Base-by-base conservation (phyloP, 2,113 vertebrate species). In the Herpetotheres cachinnans region DNA sequence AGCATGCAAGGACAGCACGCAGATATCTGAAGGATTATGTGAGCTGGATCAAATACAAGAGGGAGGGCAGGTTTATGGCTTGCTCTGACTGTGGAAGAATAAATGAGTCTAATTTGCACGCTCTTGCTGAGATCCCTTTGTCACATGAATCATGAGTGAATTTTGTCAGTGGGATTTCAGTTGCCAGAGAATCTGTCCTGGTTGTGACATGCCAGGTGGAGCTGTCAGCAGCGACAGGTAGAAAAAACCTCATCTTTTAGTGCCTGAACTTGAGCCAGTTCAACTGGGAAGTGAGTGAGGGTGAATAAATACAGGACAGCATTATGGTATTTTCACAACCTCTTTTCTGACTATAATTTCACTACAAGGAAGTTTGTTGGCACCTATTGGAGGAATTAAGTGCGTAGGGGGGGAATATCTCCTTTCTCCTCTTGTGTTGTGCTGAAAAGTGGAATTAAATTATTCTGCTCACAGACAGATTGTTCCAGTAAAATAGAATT, bases 401-500 rank as follows among this genome's bases (percentile, higher is more conserved):
- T 61, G 62, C 0, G 0, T 69, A 36, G 58, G 56, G 79, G 79
- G 69, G 46, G 56, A 94, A 70, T 81, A 95, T 82, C 79, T 95
- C 65, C 71, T 59, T 85, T 65, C 49, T 90, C 71, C 55, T 83
- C 89, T 92, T 93, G 50, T 91, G 90, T 82, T 88, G 65, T 80
- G 76, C 90, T 95, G 92, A 96, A 96, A 98, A 98, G 63, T 49
- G 13, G 72, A 86, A 95, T 97, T 97, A 97, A 98, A 97, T 97
- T 98, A 98, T 98, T 98, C 98, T 89, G 84, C 83, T 96, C 96
- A 98, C 93, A 97, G 95, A 95, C 95, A 97, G 96, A 96, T 97
- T 97, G 97, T 97, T 98, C 96, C 97, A 97, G 97, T 98, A 96
- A 98, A 98, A 98, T 86, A 96, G 97, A 97, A 97, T 97, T 90